Evolutionary conservation across 2,113 vertebrate genomes (phyloP), one percentile per base, ranked within the genome.

Genomic region (Oncorhynchus masou): DNA sequence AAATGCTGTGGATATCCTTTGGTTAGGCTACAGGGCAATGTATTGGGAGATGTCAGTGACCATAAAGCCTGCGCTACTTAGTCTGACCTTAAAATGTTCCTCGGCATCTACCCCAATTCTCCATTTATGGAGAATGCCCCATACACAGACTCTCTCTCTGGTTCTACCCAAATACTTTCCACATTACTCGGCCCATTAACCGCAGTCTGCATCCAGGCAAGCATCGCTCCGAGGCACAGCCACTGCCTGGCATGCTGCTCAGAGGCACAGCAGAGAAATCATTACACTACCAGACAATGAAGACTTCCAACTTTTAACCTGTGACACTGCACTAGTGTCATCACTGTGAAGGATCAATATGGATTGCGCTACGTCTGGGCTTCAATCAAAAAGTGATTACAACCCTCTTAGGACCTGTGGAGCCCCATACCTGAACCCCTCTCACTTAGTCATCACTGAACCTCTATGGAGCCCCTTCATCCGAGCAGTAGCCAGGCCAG

Each of bases 161-260:
- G 66, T 79, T 69, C 74, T 64, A 73, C 34, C 83, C 77, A 71
- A 87, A 91, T 88, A 90, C 57, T 90, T 90, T 90, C 88, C 88
- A 87, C 78, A 79, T 87, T 87, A 87, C 87, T 77, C 80, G 71
- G 81, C 78, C 73, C 85, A 90, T 86, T 76, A 66, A 79, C 62
- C 76, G n/a, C 49, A 27, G 29, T 64, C 70, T 59, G 68, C 13
- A 34, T 64, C 57, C 59, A 57, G 69, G 79, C 73, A 72, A 75
- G 77, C 34, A 65, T 68, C 3, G 75, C 34, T 71, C 68, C 34
- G 77, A 78, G 71, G 70, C 25, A 8, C 16, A 64, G 68, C 71
- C 24, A 66, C 25, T 4, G 79, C 24, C 13, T 16, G 54, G 19
- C 54, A 48, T 49, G 29, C 7, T 15, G 19, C 19, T 5, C 24